phyloP scores from a whole-genome alignment of 2,797 vertebrate species.

The Pseudopleuronectes americanus region DNA sequence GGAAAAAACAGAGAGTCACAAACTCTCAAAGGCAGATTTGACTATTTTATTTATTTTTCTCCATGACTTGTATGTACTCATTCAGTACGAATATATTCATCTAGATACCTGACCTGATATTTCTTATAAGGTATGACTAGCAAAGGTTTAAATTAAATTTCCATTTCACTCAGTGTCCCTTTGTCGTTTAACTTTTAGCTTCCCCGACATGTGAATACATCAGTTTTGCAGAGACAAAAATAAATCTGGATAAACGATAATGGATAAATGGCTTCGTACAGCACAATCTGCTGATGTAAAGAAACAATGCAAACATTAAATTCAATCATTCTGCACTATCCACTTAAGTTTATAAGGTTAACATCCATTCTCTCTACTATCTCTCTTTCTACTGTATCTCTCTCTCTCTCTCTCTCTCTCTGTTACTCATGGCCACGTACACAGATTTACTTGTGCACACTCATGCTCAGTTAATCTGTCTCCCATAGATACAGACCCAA shows the following conservation, averaged over 20 bases:
- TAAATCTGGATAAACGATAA: no score
- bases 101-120: background rate
- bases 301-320: background rate
- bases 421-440: constrained; percentile 31
- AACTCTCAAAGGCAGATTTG: background rate
- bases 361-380: background rate
- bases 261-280: no score
- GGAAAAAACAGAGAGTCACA: background rate
- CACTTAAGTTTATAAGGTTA: background rate
- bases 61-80: background rate
- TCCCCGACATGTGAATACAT: no score
- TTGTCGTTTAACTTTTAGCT: background rate
- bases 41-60: background rate
- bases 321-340: background rate
- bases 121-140: background rate
- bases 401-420: background rate
- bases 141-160: no score
- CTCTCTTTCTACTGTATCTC: no score
- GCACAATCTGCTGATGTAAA: background rate
- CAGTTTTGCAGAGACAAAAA: no score
- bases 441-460: constrained; percentile 23
- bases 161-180: no score
- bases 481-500: constrained; percentile 12
- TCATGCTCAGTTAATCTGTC: constrained; percentile 7
- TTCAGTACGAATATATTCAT: background rate